Evolutionary conservation across 2,888 invertebrate genomes (phyloP), one percentile per base, ranked within the genome.

Genomic region (Harpalus rubripes): DNA sequence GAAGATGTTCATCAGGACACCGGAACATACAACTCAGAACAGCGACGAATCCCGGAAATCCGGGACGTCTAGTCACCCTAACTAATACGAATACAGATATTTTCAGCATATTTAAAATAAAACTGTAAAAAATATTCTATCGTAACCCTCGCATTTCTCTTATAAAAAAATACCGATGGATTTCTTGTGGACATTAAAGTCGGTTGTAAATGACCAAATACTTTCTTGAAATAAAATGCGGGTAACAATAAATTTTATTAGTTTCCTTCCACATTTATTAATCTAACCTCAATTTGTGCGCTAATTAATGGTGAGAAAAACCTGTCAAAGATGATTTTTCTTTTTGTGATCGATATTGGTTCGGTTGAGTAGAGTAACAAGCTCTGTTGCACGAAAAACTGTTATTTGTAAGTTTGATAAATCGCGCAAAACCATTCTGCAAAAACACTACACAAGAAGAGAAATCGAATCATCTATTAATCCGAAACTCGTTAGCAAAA

Each of bases 331-430:
- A 32, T 68, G 12, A 68, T 68, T 68, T 68, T 68, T 68, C 68
- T 68, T 68, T 68, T 68, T 63, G 32, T 39, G 68, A 68, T 68
- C 68, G 68, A 68, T 68, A 41, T 39, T 68, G 26, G 63, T 26
- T 63, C 63, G 16, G 68, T 41, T 68, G 6, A 74, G 22, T 22
- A 12, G 58, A 8, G 78, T 58, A 78, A 78, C 58, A 78, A 78
- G 58, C 56, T 18, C 10, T 56, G 39, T 39, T 44, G 32, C 56
- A 78, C 78, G 41, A 78, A 74, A 78, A 78, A 78, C 26, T 16
- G 78, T 78, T 78, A 78, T 78, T 78, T 78, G 56, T 78, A 58
- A 78, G 78, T 78, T 78, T 78, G 78, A 78, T 78, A 78, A 78
- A 78, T 78, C 32, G 78, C 58, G 78, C 78, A 78, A 78, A 78